Evolutionary conservation across 2,888 invertebrate genomes (phyloP), one percentile per base, ranked within the genome.

Genomic region (Xylota sylvarum): DNA sequence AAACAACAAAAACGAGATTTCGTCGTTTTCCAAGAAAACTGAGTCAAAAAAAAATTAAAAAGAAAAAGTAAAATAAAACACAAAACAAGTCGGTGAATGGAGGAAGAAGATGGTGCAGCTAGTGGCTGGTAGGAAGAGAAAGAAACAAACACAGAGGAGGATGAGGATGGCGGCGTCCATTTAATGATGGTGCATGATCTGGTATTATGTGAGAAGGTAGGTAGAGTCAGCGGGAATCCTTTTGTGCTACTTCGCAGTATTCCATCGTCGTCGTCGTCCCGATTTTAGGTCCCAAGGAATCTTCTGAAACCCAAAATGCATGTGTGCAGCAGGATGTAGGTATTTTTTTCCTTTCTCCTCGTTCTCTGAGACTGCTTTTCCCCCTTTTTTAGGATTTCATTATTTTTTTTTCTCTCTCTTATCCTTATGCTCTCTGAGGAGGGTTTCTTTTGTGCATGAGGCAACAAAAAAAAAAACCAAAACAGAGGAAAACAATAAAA

Each of bases 101-200:
- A 14, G 17, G 46, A 55, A 23, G 55, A 60, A 14, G 58, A 37
- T 19, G 48, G 32, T 62, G 32, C 17, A 43, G 17, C 14, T 37
- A 23, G 55, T 55, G 23, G 50, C 30, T 67, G 60, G n/a, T 19
- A 7, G 46, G 60, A 14, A 27, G 50, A 58, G 37, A 0, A 35
- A 27, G 52, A 67, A 37, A 37, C 14, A 50, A 40, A 19, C 23
- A 35, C 40, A 37, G 3, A 23, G 23, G 23, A 46, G 43, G n/a
- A n/a, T n/a, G n/a, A 70, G 58, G 58, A 73, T 50, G 77, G 64
- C 72, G 65, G 72, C 81, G 81, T 77, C 73, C 81, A 78, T 86
- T 78, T 86, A 86, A 86, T 86, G 86, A 82, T 82, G 86, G 86
- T 86, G 86, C 82, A 86, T 86, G 86, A 86, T 86, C 86, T 86